Evolutionary conservation across 1,140 invertebrate species (phyloP).

Genomic region (Heliconius himera): DNA sequence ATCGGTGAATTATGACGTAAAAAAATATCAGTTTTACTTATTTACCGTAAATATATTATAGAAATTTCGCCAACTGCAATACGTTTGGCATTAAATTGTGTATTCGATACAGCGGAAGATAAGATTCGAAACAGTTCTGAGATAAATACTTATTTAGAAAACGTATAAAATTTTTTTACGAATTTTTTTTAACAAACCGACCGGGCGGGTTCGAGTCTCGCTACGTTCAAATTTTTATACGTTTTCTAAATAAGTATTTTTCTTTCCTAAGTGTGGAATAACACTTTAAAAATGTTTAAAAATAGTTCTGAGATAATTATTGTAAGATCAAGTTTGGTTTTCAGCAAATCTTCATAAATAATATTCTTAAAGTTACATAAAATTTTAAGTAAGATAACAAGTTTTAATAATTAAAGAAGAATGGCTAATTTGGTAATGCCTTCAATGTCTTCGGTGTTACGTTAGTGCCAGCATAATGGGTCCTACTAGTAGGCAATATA

Average conservation of each 20-base stretch:
- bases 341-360: constrained; percentile 15
- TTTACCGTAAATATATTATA: not conserved
- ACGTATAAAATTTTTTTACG: no score
- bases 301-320: constrained; percentile 9
- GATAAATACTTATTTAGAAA: not conserved
- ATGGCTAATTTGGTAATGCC: constrained; percentile 23
- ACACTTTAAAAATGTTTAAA: not conserved
- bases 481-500: constrained; percentile 19
- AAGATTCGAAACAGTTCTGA: constrained; percentile 28
- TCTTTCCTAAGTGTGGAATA: no score
- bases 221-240: no score
- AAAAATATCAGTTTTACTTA: not conserved
- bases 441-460: constrained; percentile 15
- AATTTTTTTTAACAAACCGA: no score
- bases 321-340: constrained; percentile 23
- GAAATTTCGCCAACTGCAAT: not conserved
- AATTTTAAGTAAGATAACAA: constrained; percentile 21
- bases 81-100: constrained; percentile 12
- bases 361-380: constrained; percentile 13
- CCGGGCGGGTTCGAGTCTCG: no score
- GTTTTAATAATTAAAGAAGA: constrained; percentile 12
- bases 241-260: no score
- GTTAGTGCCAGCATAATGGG: constrained; percentile 20
- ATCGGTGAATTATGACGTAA: not conserved
- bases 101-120: constrained; percentile 24